phyloP scores from a whole-genome alignment of 2,113 vertebrate species.

The Colistium nudipinnis region DNA sequence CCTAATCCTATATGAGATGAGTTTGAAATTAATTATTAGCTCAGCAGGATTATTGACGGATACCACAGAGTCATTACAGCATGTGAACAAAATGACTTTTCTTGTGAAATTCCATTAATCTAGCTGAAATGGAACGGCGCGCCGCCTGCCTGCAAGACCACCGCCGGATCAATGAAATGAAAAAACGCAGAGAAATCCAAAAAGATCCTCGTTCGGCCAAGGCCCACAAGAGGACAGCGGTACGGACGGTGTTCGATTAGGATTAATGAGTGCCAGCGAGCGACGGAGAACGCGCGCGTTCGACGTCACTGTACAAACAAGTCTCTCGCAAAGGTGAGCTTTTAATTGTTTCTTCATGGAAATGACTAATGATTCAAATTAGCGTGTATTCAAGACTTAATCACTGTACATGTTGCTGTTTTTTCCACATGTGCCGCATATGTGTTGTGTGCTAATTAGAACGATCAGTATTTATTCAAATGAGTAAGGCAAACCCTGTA shows the following conservation, averaged over 20 bases:
- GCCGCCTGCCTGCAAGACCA: conserved; percentile 22
- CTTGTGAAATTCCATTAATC: conserved; percentile 50
- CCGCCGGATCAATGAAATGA: conserved; percentile 33
- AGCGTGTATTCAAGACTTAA: too few species aligned
- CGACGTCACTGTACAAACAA: not conserved
- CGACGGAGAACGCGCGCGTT: not conserved
- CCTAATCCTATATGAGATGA: conserved; percentile 17
- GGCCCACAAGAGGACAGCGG: not conserved
- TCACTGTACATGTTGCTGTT: not conserved
- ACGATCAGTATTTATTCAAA: too few species aligned
- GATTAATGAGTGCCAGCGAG: not conserved
- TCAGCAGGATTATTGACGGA: conserved; percentile 51
- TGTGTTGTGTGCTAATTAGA: not conserved
- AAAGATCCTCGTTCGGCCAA: conserved; percentile 16
- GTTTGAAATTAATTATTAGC: conserved; percentile 57
- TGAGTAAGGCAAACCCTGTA: not conserved
- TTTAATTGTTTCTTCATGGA: not conserved
- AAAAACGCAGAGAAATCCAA: conserved; percentile 26
- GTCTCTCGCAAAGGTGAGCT: not conserved
- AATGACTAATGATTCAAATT: not conserved
- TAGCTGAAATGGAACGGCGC: conserved; percentile 55
- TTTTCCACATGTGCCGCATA: too few species aligned
- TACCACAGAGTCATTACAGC: conserved; percentile 36
- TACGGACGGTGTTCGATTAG: not conserved
- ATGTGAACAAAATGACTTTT: conserved; percentile 54